Evolutionary conservation across 92 coral and sea anemone genomes (phyloP).

Genomic region (Ricordea florida): DNA sequence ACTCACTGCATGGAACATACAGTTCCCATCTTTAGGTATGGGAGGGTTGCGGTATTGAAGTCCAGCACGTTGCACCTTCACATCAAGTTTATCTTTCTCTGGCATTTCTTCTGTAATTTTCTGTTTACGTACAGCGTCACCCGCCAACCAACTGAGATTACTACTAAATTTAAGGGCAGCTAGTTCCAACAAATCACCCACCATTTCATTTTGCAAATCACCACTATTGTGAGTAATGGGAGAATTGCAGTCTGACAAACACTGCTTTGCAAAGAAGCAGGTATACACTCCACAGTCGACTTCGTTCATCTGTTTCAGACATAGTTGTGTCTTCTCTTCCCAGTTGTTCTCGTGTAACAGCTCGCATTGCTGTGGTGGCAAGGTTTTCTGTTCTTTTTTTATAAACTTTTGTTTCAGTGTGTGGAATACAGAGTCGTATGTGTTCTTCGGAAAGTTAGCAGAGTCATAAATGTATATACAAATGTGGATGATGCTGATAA

Average conservation of each 20-base stretch:
- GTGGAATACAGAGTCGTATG: not conserved
- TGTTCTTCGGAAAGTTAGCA: not conserved
- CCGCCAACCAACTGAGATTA: slow-evolving; percentile 4
- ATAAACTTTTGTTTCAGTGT: slow-evolving; percentile 21
- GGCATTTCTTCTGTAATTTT: not conserved
- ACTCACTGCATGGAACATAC: slow-evolving; percentile 30
- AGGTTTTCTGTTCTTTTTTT: not conserved
- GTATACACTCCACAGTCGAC: too few relatives aligned
- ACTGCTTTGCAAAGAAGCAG: too few relatives aligned
- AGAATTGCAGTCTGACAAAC: too few relatives aligned
- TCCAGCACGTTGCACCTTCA: slow-evolving; percentile 10
- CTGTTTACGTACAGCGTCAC: not conserved
- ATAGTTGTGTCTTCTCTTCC: slow-evolving; percentile 5
- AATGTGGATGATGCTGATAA: slow-evolving; percentile 8
- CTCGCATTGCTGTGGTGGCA: slow-evolving; percentile 2
- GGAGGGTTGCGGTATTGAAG: slow-evolving; percentile 36
- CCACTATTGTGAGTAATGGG: too few relatives aligned
- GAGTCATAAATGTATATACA: slow-evolving; percentile 3
- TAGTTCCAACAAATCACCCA: slow-evolving; percentile 4
- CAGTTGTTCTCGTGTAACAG: slow-evolving; percentile 3
- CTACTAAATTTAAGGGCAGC: slow-evolving; percentile 3
- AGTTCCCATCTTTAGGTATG: slow-evolving; percentile 30
- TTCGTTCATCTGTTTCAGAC: too few relatives aligned
- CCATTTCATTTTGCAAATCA: too few relatives aligned
- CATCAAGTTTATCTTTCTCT: slow-evolving; percentile 20